Evolutionary conservation across 2,797 vertebrate species (phyloP), one percentile per base, ranked within the genome.

Genomic region (Lutjanus argentimaculatus): DNA sequence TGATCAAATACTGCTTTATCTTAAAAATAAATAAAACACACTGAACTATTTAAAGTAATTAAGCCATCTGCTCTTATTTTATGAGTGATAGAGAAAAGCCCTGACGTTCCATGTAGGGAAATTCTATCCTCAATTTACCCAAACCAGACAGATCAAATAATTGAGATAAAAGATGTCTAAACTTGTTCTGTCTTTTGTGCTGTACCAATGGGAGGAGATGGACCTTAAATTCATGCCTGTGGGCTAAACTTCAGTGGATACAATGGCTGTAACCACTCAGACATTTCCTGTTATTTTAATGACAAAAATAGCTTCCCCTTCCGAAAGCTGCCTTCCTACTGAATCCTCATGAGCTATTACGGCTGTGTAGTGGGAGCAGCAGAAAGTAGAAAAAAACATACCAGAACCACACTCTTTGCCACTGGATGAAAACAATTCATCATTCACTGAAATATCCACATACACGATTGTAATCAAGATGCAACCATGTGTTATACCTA

Each of bases 401-500:
- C 6, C 14, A 61, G 30, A 8, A 15, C 2, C 30, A 36, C 30
- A 36, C 30, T 36, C 30, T n/a, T 58, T 36, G 19, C 36, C 15
- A 19, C 1, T 8, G 6, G 12, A 53, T 57, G 19, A 48, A 80
- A 76, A 8, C 2, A 53, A 67, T 11, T 51, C 7, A 45, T 36
- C 4, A 21, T 46, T 43, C 13, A 25, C 1, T 6, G 2, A 16
- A 59, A 17, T 15, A 30, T 58, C 22, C 43, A 25, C 17, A 22
- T n/a, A 1, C 1, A n/a, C 12, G 17, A 56, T 2, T 55, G 14
- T 21, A 7, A 51, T 16, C 0, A 7, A 6, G 19, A 65, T 4
- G 40, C 51, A 49, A 53, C 2, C 2, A 22, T 36, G 64, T 11
- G 53, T 71, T 65, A 6, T 93, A 99, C 99, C 98, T 95, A 99